Percentiles rank a stretch among this genome's conserved stretches.
Conservation (phyloP, 2,113 vertebrate species). For the Columbina picui region DNA sequence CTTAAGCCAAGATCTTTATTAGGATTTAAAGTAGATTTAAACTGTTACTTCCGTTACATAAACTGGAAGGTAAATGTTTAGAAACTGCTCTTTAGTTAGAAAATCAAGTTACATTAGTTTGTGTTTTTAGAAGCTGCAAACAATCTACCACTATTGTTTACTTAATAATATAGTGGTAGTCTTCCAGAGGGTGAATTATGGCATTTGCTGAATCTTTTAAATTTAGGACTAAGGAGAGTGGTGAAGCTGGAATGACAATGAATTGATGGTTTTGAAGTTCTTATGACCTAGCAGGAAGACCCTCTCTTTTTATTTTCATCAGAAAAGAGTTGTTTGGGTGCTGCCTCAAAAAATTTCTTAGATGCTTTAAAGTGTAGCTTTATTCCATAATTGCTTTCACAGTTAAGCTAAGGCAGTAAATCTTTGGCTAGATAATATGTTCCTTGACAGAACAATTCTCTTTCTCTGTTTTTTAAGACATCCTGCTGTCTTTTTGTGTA, state of each 20-base stretch:
- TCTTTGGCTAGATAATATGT: background rate
- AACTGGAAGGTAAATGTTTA: background rate
- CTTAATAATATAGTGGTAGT: background rate
- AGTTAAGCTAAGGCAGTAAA: background rate
- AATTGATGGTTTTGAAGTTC: background rate
- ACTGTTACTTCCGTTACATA: background rate
- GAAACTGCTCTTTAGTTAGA: background rate
- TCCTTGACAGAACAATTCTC: background rate
- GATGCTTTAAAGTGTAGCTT: background rate
- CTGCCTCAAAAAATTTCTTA: background rate
- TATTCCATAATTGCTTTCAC: background rate
- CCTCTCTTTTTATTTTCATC: background rate
- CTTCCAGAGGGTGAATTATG: background rate
- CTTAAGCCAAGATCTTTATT: background rate
- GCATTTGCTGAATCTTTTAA: background rate
- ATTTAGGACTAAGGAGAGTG: background rate
- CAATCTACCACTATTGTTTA: background rate
- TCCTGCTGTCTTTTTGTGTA: background rate
- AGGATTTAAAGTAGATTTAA: background rate
- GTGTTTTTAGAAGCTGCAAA: background rate
- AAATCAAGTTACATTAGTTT: background rate
- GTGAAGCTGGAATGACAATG: background rate
- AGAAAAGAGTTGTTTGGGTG: background rate
- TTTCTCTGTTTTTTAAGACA: background rate
- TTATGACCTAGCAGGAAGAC: background rate